Evolutionary conservation across 64 coral and sea anemone genomes (phyloP).

Genomic region (Cladopsammia gracilis): DNA sequence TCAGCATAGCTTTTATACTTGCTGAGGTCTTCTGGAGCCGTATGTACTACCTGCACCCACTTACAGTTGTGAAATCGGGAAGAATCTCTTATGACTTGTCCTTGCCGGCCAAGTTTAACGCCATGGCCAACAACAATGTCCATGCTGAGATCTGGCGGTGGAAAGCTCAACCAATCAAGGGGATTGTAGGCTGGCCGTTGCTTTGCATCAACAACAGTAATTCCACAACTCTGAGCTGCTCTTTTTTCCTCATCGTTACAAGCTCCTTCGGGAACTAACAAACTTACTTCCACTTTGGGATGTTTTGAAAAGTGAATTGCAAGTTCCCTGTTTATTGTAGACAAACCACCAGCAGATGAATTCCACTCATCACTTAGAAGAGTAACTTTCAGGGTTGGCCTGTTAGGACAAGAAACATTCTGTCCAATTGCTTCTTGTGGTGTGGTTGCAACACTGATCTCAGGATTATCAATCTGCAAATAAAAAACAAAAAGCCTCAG

Average conservation of each 20-base stretch:
- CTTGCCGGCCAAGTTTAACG: constrained; percentile 17
- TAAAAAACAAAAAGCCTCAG: no score
- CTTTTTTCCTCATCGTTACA: neutral
- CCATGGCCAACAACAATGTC: constrained; percentile 40
- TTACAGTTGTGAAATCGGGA: neutral
- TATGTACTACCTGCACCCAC: constrained; percentile 43
- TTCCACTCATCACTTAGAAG: neutral
- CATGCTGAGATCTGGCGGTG: neutral
- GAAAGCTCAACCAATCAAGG: neutral
- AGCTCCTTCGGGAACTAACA: neutral
- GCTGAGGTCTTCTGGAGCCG: neutral
- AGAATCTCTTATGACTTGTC: neutral
- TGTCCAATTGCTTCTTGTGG: no score
- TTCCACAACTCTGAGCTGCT: neutral
- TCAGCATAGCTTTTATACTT: neutral
- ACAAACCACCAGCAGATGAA: neutral
- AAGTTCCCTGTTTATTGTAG: constrained; percentile 32
- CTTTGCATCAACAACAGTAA: constrained; percentile 3
- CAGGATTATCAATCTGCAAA: no score
- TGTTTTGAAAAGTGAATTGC: constrained; percentile 20
- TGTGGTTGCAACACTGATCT: no score
- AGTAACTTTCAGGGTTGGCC: neutral
- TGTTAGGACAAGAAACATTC: neutral
- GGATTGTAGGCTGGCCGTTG: neutral
- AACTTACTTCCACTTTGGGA: constrained; percentile 9